phyloP scores from a whole-genome alignment of 1,140 invertebrate species.

The Bombus turneri region DNA sequence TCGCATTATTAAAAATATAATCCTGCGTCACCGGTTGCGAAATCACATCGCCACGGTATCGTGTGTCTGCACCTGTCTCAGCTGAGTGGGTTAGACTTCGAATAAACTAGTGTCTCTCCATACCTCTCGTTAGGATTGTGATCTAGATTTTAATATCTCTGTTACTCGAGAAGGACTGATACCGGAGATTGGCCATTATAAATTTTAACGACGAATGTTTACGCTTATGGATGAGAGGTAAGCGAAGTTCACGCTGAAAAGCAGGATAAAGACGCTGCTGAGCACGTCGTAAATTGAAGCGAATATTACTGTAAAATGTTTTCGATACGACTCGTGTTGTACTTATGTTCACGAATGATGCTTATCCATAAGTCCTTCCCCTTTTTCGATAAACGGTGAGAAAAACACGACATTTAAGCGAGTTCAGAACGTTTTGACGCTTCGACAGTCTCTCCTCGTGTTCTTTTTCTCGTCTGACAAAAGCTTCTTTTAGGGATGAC shows the following conservation, averaged over 20 bases:
- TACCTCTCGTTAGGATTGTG: not conserved
- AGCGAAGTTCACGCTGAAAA: not conserved
- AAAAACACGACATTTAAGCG: not conserved
- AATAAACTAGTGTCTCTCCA: not conserved
- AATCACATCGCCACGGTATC: not conserved
- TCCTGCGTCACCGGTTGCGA: not conserved
- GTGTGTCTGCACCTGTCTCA: no score
- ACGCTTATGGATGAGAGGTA: no score
- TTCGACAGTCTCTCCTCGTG: no score
- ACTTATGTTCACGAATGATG: not conserved
- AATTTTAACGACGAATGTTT: slow-evolving; percentile 8
- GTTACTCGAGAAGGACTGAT: not conserved
- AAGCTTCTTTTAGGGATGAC: not conserved
- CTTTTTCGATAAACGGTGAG: not conserved
- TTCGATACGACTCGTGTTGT: not conserved
- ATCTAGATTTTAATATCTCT: not conserved
- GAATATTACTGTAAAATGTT: slow-evolving; percentile 27
- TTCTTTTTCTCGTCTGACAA: not conserved
- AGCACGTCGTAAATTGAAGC: slow-evolving; percentile 22
- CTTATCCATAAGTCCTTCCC: not conserved
- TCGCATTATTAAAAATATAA: not conserved
- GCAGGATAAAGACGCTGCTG: not conserved
- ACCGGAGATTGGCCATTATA: not conserved
- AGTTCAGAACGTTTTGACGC: not conserved
- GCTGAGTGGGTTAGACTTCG: no score